Evolutionary conservation across 2,113 vertebrate genomes (phyloP).

Genomic region (Polyodon spathula): DNA sequence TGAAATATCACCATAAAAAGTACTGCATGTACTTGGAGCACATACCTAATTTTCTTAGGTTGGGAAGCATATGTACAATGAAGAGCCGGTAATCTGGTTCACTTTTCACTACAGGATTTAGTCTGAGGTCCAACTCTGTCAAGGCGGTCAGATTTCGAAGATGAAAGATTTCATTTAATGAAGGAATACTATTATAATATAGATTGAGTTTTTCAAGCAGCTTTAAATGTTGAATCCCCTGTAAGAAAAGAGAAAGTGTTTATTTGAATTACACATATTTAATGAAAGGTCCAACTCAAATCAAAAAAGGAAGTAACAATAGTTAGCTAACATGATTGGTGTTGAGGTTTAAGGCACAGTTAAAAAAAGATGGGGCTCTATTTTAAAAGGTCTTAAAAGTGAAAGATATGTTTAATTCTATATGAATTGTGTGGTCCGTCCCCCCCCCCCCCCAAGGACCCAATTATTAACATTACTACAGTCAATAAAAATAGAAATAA

Average conservation of each 20-base stretch:
- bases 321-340: too few relatives aligned
- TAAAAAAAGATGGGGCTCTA: too few relatives aligned
- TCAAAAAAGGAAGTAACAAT: too few relatives aligned
- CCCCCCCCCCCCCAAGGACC: too few relatives aligned
- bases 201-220: slow-evolving; percentile 62
- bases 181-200: slow-evolving; percentile 64
- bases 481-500: too few relatives aligned
- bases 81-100: slow-evolving; percentile 55
- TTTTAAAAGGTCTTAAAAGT: too few relatives aligned
- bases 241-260: slow-evolving; percentile 3
- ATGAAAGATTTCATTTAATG: slow-evolving; percentile 51
- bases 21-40: background rate
- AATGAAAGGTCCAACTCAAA: too few relatives aligned
- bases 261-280: too few relatives aligned
- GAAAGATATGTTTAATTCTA: too few relatives aligned
- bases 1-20: background rate
- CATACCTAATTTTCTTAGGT: slow-evolving; percentile 57
- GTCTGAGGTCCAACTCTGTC: slow-evolving; percentile 60
- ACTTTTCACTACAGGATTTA: slow-evolving; percentile 60
- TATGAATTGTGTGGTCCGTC: too few relatives aligned
- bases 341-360: too few relatives aligned
- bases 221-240: slow-evolving; percentile 62
- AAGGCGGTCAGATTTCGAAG: slow-evolving; percentile 47
- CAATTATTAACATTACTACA: too few relatives aligned
- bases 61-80: slow-evolving; percentile 54